A percentile compares a stretch with the other conserved stretches of the same genome.
phyloP scores from a whole-genome alignment of 2,113 vertebrate genomes.

The Craseonycteris thonglongyai region DNA sequence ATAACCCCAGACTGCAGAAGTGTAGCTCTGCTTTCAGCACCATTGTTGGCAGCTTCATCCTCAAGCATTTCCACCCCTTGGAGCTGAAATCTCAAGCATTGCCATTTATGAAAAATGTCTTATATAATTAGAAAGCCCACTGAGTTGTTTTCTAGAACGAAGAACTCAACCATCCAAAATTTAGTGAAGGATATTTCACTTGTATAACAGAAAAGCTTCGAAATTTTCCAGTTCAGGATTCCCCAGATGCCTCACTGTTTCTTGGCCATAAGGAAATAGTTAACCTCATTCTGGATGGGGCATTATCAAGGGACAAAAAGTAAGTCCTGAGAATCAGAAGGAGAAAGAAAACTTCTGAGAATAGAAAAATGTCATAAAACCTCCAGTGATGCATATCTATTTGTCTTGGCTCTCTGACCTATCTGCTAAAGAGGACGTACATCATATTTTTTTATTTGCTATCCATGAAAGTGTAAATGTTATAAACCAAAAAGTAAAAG shows the following conservation, averaged over 20 bases:
- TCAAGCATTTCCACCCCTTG: background rate
- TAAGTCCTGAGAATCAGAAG: background rate
- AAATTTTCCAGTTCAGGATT: background rate
- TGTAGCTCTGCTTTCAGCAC: background rate
- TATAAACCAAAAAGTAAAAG: background rate
- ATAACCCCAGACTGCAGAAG: background rate
- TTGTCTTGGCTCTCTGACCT: background rate
- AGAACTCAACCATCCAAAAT: background rate
- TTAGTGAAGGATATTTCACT: background rate
- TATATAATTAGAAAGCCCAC: background rate
- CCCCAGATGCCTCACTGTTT: background rate
- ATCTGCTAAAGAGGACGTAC: background rate
- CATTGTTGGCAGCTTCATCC: background rate
- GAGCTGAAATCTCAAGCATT: background rate
- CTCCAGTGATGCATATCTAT: background rate
- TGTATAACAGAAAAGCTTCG: background rate
- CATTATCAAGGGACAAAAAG: background rate
- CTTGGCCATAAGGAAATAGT: background rate
- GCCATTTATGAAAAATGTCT: background rate
- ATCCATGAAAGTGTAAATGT: background rate
- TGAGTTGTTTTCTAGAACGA: background rate
- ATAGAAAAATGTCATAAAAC: background rate
- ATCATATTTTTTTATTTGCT: background rate
- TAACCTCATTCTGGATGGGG: background rate
- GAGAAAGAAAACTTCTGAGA: background rate